Percentiles rank a stretch among this genome's conserved stretches.
Evolutionary conservation across 37 sponge, comb jelly and placozoan genomes (phyloP).

Genomic region (Aphrocallistes beatrix): DNA sequence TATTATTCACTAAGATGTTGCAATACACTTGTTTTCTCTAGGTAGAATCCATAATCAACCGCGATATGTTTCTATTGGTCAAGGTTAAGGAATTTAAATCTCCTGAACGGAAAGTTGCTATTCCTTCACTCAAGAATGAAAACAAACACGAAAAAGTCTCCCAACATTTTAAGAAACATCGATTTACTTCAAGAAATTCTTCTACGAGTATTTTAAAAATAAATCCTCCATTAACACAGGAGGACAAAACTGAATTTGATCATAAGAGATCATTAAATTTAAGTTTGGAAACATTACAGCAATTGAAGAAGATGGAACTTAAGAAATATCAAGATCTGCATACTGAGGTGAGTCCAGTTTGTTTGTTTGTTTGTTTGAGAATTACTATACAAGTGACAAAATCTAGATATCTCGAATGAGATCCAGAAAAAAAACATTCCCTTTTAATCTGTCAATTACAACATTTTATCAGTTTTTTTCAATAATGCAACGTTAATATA

Average conservation of each 20-base stretch:
- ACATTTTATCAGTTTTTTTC: too few relatives aligned
- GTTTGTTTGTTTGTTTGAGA: too few relatives aligned
- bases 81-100: not conserved
- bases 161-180: not conserved
- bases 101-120: too few relatives aligned
- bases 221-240: not conserved
- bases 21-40: not conserved
- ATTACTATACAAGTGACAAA: too few relatives aligned
- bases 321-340: not conserved
- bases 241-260: not conserved
- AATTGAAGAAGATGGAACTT: not conserved
- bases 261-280: not conserved
- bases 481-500: too few relatives aligned
- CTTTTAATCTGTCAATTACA: too few relatives aligned
- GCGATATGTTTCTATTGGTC: not conserved
- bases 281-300: constrained; percentile 12
- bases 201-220: too few relatives aligned
- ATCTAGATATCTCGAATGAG: too few relatives aligned
- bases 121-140: too few relatives aligned
- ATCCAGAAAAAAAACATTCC: too few relatives aligned
- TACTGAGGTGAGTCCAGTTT: not conserved
- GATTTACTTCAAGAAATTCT: not conserved
- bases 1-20: too few relatives aligned
- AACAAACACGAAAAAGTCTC: not conserved
- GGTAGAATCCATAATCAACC: constrained; percentile 11